Evolutionary conservation across 2,888 invertebrate genomes (phyloP).

Genomic region (Phyllotreta cruciferae): DNA sequence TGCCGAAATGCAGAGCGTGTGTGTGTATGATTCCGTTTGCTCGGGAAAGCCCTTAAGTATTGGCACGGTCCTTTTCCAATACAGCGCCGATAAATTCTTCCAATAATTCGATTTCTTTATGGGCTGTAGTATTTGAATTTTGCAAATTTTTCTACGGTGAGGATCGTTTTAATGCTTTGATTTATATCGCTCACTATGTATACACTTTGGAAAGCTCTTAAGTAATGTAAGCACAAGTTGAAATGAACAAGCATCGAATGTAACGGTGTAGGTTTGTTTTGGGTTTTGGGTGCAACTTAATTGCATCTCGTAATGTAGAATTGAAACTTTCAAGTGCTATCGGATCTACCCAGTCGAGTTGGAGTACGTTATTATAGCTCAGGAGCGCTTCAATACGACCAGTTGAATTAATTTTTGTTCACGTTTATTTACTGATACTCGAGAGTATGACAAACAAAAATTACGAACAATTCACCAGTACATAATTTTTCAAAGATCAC

Average conservation of each 20-base stretch:
- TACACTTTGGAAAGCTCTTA: slow-evolving; percentile 18
- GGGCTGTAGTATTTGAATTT: background rate
- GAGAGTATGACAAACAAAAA: too few species aligned
- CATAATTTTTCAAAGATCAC: too few species aligned
- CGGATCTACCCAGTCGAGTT: slow-evolving; percentile 1
- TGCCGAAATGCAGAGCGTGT: slow-evolving; percentile 30
- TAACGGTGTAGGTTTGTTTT: slow-evolving; percentile 23
- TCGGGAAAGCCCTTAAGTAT: slow-evolving; percentile 23
- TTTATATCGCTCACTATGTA: slow-evolving; percentile 9
- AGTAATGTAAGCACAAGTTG: slow-evolving; percentile 22
- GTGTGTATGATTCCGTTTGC: slow-evolving; percentile 20
- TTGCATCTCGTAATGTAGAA: slow-evolving; percentile 18
- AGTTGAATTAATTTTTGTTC: too few species aligned
- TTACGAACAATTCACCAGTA: too few species aligned
- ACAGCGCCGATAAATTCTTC: too few species aligned
- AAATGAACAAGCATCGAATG: slow-evolving; percentile 28
- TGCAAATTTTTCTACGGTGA: background rate
- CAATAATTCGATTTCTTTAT: background rate
- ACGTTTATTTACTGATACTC: too few species aligned
- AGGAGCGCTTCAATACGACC: too few species aligned
- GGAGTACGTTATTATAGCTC: background rate
- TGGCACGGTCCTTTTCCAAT: background rate
- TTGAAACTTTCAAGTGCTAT: slow-evolving; percentile 19
- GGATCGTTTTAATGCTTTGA: background rate
- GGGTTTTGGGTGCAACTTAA: slow-evolving; percentile 8